These are phyloP conservation scores for Parnassius smintheus DNA, from an alignment of 2,888 invertebrate species.

Conservation along the genomic window DNA sequence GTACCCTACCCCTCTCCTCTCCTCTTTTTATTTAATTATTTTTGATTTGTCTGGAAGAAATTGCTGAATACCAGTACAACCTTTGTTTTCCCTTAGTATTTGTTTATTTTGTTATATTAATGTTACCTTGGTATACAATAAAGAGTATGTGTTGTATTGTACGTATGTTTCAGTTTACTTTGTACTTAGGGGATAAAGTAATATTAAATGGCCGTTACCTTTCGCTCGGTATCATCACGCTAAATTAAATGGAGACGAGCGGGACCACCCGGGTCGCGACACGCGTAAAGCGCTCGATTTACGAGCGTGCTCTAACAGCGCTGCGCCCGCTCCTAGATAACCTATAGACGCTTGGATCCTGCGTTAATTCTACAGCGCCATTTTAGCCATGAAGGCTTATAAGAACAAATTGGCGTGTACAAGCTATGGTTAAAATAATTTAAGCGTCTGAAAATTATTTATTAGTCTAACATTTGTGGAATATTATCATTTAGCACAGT, in stretches of 20 bases:
- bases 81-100: too few relatives aligned
- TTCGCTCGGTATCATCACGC: slow-evolving; percentile 20
- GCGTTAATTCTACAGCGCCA: slow-evolving; percentile 14
- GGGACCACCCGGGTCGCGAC: slow-evolving; percentile 62
- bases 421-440: slow-evolving; percentile 12
- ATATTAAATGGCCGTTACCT: slow-evolving; percentile 4
- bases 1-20: too few relatives aligned
- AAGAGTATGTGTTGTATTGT: too few relatives aligned
- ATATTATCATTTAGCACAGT: neutral
- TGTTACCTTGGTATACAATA: too few relatives aligned
- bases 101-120: too few relatives aligned
- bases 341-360: slow-evolving; percentile 32
- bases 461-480: neutral
- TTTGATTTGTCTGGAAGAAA: too few relatives aligned
- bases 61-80: too few relatives aligned
- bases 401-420: slow-evolving; percentile 19
- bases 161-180: too few relatives aligned
- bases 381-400: slow-evolving; percentile 11
- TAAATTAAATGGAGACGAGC: slow-evolving; percentile 41
- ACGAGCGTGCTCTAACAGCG: slow-evolving; percentile 42
- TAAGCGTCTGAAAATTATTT: slow-evolving; percentile 13
- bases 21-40: too few relatives aligned
- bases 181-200: too few relatives aligned
- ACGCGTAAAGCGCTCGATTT: slow-evolving; percentile 56
- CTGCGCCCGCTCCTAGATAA: slow-evolving; percentile 41